These are phyloP conservation scores for Gastrophysa polygoni DNA, from an alignment of 2,888 invertebrate genomes.

Conservation along the genomic window DNA sequence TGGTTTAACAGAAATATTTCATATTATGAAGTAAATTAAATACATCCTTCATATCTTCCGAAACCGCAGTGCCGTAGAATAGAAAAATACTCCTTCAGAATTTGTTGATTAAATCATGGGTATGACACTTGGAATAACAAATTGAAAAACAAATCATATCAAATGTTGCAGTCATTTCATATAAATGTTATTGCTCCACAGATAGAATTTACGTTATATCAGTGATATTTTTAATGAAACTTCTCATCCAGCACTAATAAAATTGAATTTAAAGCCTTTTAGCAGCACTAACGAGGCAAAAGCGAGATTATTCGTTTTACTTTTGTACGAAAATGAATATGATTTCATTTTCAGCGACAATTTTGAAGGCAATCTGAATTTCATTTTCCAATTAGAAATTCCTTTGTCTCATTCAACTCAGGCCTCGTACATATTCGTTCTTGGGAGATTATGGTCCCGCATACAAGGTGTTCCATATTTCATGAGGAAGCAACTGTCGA, in stretches of 20 bases:
- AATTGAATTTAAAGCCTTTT: slow-evolving; percentile 39
- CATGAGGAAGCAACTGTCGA: too few species aligned
- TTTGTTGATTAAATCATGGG: background rate
- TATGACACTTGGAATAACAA: background rate
- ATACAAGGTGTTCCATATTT: too few species aligned
- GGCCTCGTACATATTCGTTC: background rate
- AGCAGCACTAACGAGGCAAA: slow-evolving; percentile 31
- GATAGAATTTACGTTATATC: slow-evolving; percentile 37
- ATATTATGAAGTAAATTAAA: too few species aligned
- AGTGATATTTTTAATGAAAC: slow-evolving; percentile 38
- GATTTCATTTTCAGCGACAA: slow-evolving; percentile 9
- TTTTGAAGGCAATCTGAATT: slow-evolving; percentile 21
- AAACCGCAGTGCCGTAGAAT: too few species aligned
- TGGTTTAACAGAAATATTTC: too few species aligned
- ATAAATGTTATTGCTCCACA: background rate
- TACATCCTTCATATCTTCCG: too few species aligned
- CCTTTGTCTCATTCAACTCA: background rate
- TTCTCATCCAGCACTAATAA: slow-evolving; percentile 38
- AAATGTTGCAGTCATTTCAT: too few species aligned
- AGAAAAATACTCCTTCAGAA: too few species aligned
- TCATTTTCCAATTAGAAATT: slow-evolving; percentile 8
- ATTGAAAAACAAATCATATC: background rate
- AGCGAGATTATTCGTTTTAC: slow-evolving; percentile 20
- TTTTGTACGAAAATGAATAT: background rate
- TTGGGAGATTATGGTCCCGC: background rate